Conservation (phyloP, 2,888 invertebrate genomes). For the Diogma glabrata region DNA sequence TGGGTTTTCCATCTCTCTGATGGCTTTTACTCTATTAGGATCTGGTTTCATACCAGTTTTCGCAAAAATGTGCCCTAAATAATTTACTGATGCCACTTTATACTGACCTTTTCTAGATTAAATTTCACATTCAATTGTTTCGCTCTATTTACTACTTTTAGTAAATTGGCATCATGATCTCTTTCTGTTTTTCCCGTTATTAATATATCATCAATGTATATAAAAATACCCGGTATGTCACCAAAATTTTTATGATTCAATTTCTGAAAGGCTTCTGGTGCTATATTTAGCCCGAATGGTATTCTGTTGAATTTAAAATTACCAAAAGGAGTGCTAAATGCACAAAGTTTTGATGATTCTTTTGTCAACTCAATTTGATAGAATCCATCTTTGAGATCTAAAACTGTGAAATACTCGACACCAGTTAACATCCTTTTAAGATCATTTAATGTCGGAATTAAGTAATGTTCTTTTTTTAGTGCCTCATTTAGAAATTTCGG, state of each 20-base stretch:
- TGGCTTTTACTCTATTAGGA: conserved; percentile 13
- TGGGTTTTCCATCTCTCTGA: conserved; percentile 14
- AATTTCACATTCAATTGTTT: conserved; percentile 16
- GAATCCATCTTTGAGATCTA: neutral
- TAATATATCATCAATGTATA: conserved; percentile 8
- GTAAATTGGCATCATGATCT: no score
- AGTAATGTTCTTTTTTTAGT: neutral
- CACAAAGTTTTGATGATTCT: neutral
- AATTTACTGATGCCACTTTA: no score
- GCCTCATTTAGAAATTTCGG: neutral
- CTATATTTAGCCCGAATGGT: neutral
- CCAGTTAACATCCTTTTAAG: neutral
- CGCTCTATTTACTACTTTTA: no score
- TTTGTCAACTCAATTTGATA: neutral
- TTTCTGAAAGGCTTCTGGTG: neutral
- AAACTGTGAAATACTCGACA: neutral
- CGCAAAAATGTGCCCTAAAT: conserved; percentile 13
- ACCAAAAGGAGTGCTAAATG: neutral
- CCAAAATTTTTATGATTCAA: neutral
- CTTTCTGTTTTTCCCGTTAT: conserved; percentile 13
- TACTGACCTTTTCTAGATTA: conserved; percentile 13
- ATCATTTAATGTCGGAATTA: neutral
- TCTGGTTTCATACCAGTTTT: conserved; percentile 10
- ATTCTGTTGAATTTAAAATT: neutral
- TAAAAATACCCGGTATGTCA: neutral